Evolutionary conservation across 2,888 invertebrate species (phyloP).

Genomic region (Pristionchus fissidentatus): DNA sequence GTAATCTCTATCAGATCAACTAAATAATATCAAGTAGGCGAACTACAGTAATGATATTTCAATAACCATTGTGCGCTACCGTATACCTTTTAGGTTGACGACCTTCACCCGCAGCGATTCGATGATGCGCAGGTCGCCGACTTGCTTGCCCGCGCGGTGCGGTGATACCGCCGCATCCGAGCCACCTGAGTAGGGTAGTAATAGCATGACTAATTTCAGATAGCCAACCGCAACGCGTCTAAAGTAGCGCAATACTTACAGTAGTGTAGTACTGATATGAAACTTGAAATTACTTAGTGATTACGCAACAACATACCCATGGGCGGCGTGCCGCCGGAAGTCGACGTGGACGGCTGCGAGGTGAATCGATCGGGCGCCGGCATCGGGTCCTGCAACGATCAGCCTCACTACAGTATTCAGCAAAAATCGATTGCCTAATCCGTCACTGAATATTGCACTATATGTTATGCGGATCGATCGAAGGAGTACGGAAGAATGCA

Average conservation of each 20-base stretch:
- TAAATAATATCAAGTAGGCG: not conserved
- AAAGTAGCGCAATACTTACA: not conserved
- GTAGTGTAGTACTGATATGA: too few relatives aligned
- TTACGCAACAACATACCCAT: not conserved
- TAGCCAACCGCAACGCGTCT: too few relatives aligned
- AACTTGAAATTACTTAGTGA: not conserved
- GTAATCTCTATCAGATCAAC: too few relatives aligned
- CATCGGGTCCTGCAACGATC: not conserved
- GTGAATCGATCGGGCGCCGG: not conserved
- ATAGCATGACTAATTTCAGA: too few relatives aligned
- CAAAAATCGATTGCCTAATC: too few relatives aligned
- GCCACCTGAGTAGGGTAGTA: too few relatives aligned
- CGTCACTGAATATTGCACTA: too few relatives aligned
- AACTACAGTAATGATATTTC: not conserved
- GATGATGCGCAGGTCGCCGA: slow-evolving; percentile 46
- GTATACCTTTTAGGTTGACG: slow-evolving; percentile 26
- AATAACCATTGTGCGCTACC: not conserved
- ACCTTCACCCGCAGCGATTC: slow-evolving; percentile 36
- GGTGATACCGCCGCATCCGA: not conserved
- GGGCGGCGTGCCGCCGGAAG: not conserved
- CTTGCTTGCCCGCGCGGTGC: not conserved
- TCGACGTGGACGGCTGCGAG: slow-evolving; percentile 11
- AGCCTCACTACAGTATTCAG: too few relatives aligned
- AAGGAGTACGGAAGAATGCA: too few relatives aligned
- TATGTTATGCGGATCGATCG: too few relatives aligned